Conservation (phyloP, 2,113 vertebrate species). For the Corythoichthys intestinalis region DNA sequence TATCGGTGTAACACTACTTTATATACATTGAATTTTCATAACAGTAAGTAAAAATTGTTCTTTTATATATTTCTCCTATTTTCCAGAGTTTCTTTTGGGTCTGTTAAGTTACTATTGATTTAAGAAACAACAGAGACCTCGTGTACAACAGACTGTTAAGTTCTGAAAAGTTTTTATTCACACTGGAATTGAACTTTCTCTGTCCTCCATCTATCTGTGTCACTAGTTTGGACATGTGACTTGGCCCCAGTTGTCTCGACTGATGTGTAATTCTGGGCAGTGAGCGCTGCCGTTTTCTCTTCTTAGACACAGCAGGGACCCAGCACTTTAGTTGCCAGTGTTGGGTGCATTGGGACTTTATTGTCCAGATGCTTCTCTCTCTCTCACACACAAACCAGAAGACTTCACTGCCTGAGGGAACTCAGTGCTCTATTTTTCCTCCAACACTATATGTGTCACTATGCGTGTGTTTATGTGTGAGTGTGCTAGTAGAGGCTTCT, state of each 20-base stretch:
- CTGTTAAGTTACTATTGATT: not conserved
- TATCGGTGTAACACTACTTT: too few relatives aligned
- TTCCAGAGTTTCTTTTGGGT: not conserved
- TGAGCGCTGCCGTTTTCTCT: constrained; percentile 49
- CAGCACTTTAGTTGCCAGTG: constrained; percentile 55
- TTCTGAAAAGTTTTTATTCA: constrained; percentile 12
- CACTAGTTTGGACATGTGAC: constrained; percentile 40
- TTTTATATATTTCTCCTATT: constrained; percentile 8
- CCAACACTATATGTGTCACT: constrained; percentile 48
- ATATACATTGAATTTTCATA: too few relatives aligned
- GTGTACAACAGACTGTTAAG: not conserved
- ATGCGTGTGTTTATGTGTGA: constrained; percentile 20
- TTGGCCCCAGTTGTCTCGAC: constrained; percentile 57
- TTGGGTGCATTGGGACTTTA: constrained; percentile 60
- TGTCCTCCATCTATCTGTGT: constrained; percentile 46
- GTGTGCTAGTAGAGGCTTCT: not conserved
- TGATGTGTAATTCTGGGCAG: constrained; percentile 63
- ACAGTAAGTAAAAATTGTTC: too few relatives aligned
- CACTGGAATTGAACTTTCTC: constrained; percentile 18
- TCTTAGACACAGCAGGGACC: constrained; percentile 48
- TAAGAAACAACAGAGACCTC: constrained; percentile 10
- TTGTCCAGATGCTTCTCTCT: constrained; percentile 75
- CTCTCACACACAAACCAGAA: constrained; percentile 54
- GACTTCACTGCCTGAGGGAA: constrained; percentile 57
- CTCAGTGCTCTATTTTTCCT: constrained; percentile 65